Evolutionary conservation across 2,797 vertebrate species (phyloP), one percentile per base, ranked within the genome.

Genomic region (Spheniscus humboldti): DNA sequence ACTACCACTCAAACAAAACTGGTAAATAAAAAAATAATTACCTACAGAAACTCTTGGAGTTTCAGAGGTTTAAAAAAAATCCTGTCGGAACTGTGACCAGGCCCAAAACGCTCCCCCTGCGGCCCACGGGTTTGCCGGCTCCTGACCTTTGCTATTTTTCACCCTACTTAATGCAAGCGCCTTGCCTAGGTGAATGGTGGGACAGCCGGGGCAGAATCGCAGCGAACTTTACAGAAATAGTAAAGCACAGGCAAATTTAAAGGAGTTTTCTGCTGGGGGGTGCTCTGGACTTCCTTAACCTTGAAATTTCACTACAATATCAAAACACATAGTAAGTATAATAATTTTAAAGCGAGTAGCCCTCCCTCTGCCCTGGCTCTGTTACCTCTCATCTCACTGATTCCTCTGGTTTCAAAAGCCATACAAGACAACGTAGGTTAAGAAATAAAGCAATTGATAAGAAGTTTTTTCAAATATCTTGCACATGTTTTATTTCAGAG

Each of bases 111-210:
- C 92, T 90, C 57, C 84, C 23, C 78, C 78, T 22, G 53, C 60
- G 31, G 82, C 91, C 94, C 96, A 90, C 2, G 39, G 93, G 92
- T 94, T 84, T 74, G 86, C 90, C 78, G 56, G 96, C 96, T 97
- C 92, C 96, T 96, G 97, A 98, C 96, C 96, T 95, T 56, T 93
- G 82, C 94, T 96, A 91, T 96, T 96, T 98, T 95, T 97, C 96
- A 96, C 86, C 62, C 92, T 97, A 83, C 90, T 96, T 94, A 97
- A 98, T 94, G 94, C 97, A 97, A 97, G 95, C 4, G 89, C 90
- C 93, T 96, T 95, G 90, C 57, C 92, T 53, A 94, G 97, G 90
- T 57, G 30, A 96, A 81, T 41, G 67, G 84, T 28, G 69, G 90
- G 68, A 88, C 92, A 88, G 96, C 85, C 24, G 9, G 83, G 87